Evolutionary conservation across 2,797 vertebrate genomes (phyloP), one percentile per base, ranked within the genome.

Genomic region (Petrocephalus schoutedeni): DNA sequence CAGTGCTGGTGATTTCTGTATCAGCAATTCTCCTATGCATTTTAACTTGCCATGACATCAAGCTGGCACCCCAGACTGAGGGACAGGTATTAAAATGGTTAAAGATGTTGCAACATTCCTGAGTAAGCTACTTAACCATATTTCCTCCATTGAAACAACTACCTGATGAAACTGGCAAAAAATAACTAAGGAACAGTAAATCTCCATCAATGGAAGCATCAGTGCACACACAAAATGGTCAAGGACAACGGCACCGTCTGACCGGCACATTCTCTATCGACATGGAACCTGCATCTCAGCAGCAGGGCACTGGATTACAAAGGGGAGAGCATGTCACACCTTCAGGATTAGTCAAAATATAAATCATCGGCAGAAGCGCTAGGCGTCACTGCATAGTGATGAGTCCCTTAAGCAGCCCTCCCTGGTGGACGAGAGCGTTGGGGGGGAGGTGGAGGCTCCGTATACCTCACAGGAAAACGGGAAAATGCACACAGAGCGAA

Each of bases 261-360:
- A 21, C 21, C 19, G 16, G 19, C 74, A 80, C 14, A 16, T 80
- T 49, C 19, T 28, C 41, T 49, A 49, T 49, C 0, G 3, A 49
- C 41, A 7, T n/a, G 74, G 19, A 41, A 80, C 41, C 74, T 45
- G 41, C 41, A 80, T 49, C 19, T 80, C 74, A 49, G 41, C 19
- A 21, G 41, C 41, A 49, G 74, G 74, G 16, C 74, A 49, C 19
- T 10, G 41, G 74, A 49, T 80, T 45, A 49, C 19, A 45, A 80
- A 45, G 16, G 36, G 1, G 19, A 80, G 74, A 77, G 14, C 36
- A 16, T 16, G 67, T 80, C 41, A 8, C 1, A 19, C 19, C 74
- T 80, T 80, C 74, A 80, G 41, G 74, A 80, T 80, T 21, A 80
- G 41, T n/a, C 74, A 28, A 21, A 80, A 80, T 19, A 80, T 80